Evolutionary conservation across 2,888 invertebrate species (phyloP).

Genomic region (Cerastis leucographa): DNA sequence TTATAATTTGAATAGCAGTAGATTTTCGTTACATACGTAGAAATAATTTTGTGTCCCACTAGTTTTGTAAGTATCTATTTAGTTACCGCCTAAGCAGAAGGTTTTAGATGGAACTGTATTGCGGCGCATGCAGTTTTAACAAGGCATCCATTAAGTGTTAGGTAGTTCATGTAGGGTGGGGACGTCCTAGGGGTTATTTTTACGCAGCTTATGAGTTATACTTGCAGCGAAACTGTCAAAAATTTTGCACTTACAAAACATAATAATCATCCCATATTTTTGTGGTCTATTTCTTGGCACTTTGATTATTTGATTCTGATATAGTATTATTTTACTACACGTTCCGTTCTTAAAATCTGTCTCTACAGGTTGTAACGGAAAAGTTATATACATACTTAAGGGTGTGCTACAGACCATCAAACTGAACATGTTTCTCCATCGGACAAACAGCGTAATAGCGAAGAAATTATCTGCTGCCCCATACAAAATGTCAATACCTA

Average conservation of each 20-base stretch:
- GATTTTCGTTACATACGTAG: not conserved
- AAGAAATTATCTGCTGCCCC: too few species aligned
- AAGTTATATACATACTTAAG: too few species aligned
- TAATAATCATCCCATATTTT: not conserved
- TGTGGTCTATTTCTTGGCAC: not conserved
- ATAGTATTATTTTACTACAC: not conserved
- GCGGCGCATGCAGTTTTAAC: not conserved
- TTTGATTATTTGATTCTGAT: not conserved
- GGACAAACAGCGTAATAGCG: too few species aligned
- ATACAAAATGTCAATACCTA: too few species aligned
- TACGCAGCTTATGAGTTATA: not conserved
- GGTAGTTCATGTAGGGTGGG: not conserved
- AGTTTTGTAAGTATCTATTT: not conserved
- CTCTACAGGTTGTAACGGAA: too few species aligned
- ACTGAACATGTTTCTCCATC: too few species aligned
- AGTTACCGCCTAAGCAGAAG: too few species aligned
- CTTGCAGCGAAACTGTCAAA: not conserved
- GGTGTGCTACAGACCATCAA: too few species aligned
- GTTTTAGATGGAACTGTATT: not conserved
- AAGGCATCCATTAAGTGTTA: not conserved
- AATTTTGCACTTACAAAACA: not conserved
- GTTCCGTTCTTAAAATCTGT: not conserved
- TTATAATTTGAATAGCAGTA: slow-evolving; percentile 1
- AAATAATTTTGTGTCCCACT: not conserved
- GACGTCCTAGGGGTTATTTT: not conserved